Base-by-base conservation (phyloP, 2,113 vertebrate genomes). In the Seriola dumerili region DNA sequence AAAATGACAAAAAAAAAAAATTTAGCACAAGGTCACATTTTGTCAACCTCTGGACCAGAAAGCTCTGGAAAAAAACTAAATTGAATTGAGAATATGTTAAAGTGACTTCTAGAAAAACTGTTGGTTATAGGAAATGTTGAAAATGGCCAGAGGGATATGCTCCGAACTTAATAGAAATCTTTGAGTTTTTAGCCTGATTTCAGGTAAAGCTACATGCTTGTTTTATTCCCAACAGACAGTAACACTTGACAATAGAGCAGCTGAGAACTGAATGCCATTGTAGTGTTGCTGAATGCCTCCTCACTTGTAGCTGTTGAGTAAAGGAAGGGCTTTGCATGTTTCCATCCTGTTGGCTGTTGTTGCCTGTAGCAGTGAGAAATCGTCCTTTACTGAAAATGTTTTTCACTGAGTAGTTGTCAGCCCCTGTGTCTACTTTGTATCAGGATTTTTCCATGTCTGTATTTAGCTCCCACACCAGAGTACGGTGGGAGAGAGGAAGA, bases 391-490 rank as follows among this genome's bases (percentile, higher is more conserved):
- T 68, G 59, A 64, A 50, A 36, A 50, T 73, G 36, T 77, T 80
- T 92, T 75, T 85, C 38, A 66, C 61, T 32, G 29, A 61, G n/a
- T 42, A n/a, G 3, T 58, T 58, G 25, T 66, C 58, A 25, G 59
- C 32, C 38, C 21, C 1, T 4, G 79, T 54, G 69, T 86, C 54
- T 72, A 11, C 16, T 78, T n/a, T 61, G 44, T 80, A 23, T 86
- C 80, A 74, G 65, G 70, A 38, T 81, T 85, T 85, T 89, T 88
- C 91, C 78, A 63, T 70, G 63, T n/a, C 85, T 91, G 90, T 84
- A 77, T 93, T 89, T 92, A 91, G 89, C 83, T 75, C n/a, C n/a
- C 42, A 46, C 64, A n/a, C 67, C 68, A 79, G 91, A 42, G 81
- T 69, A 78, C 65, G 21, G 63, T 78, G 59, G 50, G 76, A 76